Evolutionary conservation across 2,113 vertebrate genomes (phyloP).

Genomic region (Anguilla japonica): DNA sequence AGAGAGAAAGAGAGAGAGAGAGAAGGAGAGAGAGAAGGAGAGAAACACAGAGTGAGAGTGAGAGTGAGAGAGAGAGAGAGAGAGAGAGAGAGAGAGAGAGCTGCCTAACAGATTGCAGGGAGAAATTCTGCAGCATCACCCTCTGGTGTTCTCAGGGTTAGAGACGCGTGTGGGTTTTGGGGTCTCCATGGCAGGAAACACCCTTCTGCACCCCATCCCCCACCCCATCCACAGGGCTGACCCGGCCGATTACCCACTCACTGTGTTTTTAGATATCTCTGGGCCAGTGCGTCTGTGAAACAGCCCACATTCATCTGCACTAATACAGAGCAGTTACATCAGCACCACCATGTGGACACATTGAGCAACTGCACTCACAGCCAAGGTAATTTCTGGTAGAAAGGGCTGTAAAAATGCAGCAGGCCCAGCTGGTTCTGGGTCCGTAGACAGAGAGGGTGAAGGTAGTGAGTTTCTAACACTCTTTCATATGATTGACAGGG

Average conservation of each 20-base stretch:
- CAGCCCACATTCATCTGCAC: not conserved
- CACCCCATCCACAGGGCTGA: not conserved
- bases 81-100: not conserved
- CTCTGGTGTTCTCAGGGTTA: not conserved
- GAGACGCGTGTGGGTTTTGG: not conserved
- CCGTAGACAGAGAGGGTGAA: not conserved
- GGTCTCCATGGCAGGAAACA: not conserved
- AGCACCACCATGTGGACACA: not conserved
- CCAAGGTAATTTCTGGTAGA: not conserved
- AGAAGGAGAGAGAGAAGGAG: too few relatives aligned
- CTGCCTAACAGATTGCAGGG: not conserved
- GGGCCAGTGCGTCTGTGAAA: not conserved
- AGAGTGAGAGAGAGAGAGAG: not conserved
- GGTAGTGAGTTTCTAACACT: not conserved
- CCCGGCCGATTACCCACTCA: not conserved
- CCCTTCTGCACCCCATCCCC: not conserved
- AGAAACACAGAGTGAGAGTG: too few relatives aligned
- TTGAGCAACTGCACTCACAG: not conserved
- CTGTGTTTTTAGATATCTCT: not conserved
- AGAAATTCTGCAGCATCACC: conserved; percentile 3
- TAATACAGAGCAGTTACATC: not conserved
- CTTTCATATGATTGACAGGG: not conserved
- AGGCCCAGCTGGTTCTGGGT: not conserved
- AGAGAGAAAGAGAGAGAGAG: too few relatives aligned
- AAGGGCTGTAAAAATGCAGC: not conserved